A percentile compares a stretch with the other conserved stretches of the same genome.
phyloP scores from a whole-genome alignment of 2,888 invertebrate species.

The Oscheius onirici region DNA sequence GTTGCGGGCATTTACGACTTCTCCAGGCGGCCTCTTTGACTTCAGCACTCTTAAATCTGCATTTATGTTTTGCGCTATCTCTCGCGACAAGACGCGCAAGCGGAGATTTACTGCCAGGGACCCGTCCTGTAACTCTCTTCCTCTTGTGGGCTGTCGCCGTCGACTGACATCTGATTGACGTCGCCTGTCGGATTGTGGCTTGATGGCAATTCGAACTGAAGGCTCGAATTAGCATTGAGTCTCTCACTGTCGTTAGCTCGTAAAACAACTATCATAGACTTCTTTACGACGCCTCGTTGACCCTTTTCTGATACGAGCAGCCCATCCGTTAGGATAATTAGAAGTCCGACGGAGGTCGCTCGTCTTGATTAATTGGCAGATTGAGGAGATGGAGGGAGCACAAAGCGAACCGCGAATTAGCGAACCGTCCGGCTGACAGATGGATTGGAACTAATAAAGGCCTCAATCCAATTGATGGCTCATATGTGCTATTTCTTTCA shows the following conservation, averaged over 20 bases:
- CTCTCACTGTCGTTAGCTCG: not conserved
- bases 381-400: not conserved
- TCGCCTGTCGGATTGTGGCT: conserved; percentile 23
- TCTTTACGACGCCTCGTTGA: conserved; percentile 24
- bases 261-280: not conserved
- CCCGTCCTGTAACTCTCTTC: conserved; percentile 9
- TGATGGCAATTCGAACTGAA: conserved; percentile 25
- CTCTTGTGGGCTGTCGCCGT: conserved; percentile 14
- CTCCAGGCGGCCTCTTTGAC: conserved; percentile 24
- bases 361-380: conserved; percentile 26
- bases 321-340: conserved; percentile 19
- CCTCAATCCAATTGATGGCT: too few species aligned
- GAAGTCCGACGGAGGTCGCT: conserved; percentile 20
- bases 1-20: conserved; percentile 27
- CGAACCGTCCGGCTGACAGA: too few species aligned
- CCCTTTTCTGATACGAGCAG: conserved; percentile 15
- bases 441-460: too few species aligned
- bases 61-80: conserved; percentile 32
- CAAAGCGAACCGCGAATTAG: too few species aligned
- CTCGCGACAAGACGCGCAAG: conserved; percentile 30
- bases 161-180: conserved; percentile 19
- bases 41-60: conserved; percentile 19
- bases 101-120: conserved; percentile 28
- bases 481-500: too few species aligned
- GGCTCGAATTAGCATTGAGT: conserved; percentile 21